Conservation (phyloP, 92 coral and sea anemone species). For the Parazoanthus atlanticus region DNA sequence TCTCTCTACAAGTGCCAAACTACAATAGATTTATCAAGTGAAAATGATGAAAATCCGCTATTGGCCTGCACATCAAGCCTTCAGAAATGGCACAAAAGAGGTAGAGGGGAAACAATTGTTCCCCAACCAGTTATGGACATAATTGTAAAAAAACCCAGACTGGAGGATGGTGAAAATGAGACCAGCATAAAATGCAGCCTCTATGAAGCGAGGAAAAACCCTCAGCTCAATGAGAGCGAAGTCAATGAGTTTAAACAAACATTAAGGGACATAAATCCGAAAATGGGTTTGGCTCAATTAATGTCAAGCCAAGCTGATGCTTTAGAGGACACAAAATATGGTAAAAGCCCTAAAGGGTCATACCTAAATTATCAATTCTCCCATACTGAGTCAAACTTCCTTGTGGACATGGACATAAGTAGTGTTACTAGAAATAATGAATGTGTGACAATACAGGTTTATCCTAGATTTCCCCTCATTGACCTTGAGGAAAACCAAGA, state of each 20-base stretch:
- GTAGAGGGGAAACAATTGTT: constrained; percentile 51
- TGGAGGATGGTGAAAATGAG: constrained; percentile 41
- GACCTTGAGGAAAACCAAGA: constrained; percentile 46
- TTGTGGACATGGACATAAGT: constrained; percentile 30
- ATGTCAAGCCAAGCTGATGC: constrained; percentile 6
- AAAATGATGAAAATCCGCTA: constrained; percentile 51
- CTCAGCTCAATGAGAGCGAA: constrained; percentile 5
- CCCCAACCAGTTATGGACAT: constrained; percentile 54
- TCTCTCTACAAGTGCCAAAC: constrained; percentile 50
- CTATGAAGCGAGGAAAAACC: constrained; percentile 60
- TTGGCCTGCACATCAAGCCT: constrained; percentile 55
- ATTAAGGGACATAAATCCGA: constrained; percentile 54
- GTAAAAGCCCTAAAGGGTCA: constrained; percentile 57
- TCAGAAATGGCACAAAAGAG: constrained; percentile 63
- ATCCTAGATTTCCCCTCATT: constrained; percentile 35
- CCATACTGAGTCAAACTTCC: constrained; percentile 53
- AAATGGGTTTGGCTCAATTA: constrained; percentile 58
- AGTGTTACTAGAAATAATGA: constrained; percentile 12
- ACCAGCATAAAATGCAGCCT: constrained; percentile 56
- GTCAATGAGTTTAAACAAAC: constrained; percentile 37
- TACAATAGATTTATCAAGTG: constrained; percentile 48
- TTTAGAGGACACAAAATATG: constrained; percentile 53
- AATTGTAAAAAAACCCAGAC: constrained; percentile 55
- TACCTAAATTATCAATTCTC: constrained; percentile 47
- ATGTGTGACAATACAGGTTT: background rate